Conservation (phyloP, 1,140 invertebrate genomes). For the Drosophila asahinai region DNA sequence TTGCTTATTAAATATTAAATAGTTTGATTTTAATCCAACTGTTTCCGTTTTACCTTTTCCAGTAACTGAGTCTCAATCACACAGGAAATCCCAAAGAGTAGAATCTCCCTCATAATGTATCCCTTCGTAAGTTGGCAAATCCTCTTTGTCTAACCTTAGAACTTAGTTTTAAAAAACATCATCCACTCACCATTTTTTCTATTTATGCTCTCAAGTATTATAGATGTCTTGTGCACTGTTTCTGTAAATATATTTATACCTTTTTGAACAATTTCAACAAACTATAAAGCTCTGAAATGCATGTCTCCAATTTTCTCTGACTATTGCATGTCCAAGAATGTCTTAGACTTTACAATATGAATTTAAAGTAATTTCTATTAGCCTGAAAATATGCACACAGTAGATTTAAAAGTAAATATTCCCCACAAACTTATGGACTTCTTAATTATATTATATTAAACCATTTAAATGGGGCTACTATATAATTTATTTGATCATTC, state of each 20-base stretch:
- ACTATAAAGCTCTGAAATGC: background rate
- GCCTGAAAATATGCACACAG: background rate
- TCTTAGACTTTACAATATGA: too few relatives aligned
- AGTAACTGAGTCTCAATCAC: constrained; percentile 45
- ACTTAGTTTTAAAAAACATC: background rate
- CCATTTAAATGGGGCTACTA: background rate
- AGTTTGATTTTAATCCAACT: constrained; percentile 12
- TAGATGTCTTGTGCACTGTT: too few relatives aligned
- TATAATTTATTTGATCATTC: background rate
- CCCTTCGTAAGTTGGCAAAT: constrained; percentile 40
- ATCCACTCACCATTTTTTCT: background rate
- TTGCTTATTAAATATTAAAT: constrained; percentile 13
- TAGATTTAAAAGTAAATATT: background rate
- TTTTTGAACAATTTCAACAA: too few relatives aligned
- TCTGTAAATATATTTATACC: background rate
- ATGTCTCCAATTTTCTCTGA: background rate
- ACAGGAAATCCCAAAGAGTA: constrained; percentile 32
- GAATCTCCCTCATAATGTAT: constrained; percentile 47
- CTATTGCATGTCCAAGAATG: background rate
- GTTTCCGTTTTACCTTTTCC: constrained; percentile 30
- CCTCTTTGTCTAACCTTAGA: background rate
- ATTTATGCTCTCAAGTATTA: background rate
- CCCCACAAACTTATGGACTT: too few relatives aligned
- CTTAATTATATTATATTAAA: background rate
- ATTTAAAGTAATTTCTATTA: too few relatives aligned